A percentile compares a stretch with the other conserved stretches of the same genome.
Evolutionary conservation across 2,888 invertebrate species (phyloP).

Genomic region (Litoditis marina): DNA sequence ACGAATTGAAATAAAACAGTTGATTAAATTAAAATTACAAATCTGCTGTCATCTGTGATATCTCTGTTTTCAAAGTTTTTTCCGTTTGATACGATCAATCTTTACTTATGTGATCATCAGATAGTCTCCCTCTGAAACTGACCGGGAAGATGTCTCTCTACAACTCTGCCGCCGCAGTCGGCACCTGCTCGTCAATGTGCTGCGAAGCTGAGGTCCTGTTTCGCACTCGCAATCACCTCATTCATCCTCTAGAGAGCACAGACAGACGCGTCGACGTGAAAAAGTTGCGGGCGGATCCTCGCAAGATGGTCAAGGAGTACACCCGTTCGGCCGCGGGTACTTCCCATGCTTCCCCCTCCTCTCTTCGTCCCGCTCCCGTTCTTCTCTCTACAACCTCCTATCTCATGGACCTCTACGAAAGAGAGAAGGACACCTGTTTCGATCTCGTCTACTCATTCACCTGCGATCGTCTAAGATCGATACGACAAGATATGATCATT

Average conservation of each 20-base stretch:
- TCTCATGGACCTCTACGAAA: slow-evolving; percentile 24
- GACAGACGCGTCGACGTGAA: neutral
- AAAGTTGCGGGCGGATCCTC: neutral
- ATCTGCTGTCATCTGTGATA: too few relatives aligned
- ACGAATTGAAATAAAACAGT: too few relatives aligned
- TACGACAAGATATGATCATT: slow-evolving; percentile 41
- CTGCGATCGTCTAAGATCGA: slow-evolving; percentile 39
- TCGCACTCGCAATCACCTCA: slow-evolving; percentile 26
- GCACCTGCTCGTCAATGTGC: slow-evolving; percentile 27
- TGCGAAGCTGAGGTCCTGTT: slow-evolving; percentile 24
- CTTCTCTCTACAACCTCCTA: slow-evolving; percentile 29
- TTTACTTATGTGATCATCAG: too few relatives aligned
- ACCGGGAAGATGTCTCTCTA: neutral
- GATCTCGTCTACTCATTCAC: slow-evolving; percentile 30
- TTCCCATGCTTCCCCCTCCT: slow-evolving; percentile 3
- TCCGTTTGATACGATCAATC: too few relatives aligned
- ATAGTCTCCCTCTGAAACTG: too few relatives aligned
- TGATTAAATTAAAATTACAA: too few relatives aligned
- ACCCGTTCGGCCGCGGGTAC: slow-evolving; percentile 35
- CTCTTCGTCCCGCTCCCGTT: slow-evolving; percentile 27
- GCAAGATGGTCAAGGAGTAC: slow-evolving; percentile 36
- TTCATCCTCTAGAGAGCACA: slow-evolving; percentile 31
- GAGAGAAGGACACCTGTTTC: slow-evolving; percentile 22
- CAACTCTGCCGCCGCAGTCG: neutral
- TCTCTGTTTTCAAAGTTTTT: too few relatives aligned